Evolutionary conservation across 2,888 invertebrate species (phyloP), one percentile per base, ranked within the genome.

Genomic region (Synanthedon andrenaeformis): DNA sequence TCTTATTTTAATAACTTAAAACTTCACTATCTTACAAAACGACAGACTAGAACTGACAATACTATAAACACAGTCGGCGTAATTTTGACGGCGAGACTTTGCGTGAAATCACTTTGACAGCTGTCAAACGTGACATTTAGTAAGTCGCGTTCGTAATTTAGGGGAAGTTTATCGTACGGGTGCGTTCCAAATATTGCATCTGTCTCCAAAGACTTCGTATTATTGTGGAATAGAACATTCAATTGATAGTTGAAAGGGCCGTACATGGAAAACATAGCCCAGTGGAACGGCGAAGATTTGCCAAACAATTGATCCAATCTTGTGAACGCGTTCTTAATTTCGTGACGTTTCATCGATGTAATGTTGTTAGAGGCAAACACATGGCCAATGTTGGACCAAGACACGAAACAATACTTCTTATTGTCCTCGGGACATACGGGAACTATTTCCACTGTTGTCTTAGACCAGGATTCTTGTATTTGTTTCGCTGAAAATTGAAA

Each of bases 281-380:
- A 91, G 13, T 89, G 88, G 64, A 83, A 82, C 1, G 81, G 78
- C 10, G 76, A 72, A 52, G 85, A 86, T 67, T 89, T 90, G 49
- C 94, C 94, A 70, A 94, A 94, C 41, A 92, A 74, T 61, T 89
- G 86, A 67, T 94, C 93, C 65, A 94, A 82, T 60, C 91, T 90
- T 12, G 92, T 84, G 45, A 95, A 88, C 0, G 93, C 90, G 59
- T 93, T 91, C 55, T 91, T 85, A 1, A 93, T 91, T 69, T 95
- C 95, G 62, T 92, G 90, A 28, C 79, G 78, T 59, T 92, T 87
- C 60, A 91, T 78, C 3, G 77, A 59, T 0, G 90, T 82, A 3
- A 89, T 69, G 56, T 91, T 90, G 51, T 88, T 86, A 50, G 89
- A 81, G 0, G 90, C 88, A 84, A 94, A 90, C 0, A 93, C 77